Percentiles rank a stretch among this genome's conserved stretches.
Conservation (phyloP, 2,888 invertebrate genomes). For the Myathropa florea region DNA sequence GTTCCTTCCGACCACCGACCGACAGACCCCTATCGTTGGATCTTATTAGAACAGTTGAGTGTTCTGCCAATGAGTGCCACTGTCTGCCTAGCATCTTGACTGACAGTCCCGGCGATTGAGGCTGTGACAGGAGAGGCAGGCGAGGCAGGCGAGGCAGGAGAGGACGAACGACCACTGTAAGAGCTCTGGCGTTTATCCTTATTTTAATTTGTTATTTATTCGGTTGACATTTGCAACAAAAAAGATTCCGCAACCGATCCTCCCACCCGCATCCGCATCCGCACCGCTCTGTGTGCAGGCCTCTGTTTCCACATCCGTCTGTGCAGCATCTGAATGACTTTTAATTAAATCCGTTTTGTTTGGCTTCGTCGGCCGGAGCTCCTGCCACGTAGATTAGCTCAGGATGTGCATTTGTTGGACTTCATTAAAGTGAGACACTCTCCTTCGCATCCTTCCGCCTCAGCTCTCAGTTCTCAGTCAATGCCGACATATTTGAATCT, state of each 20-base stretch:
- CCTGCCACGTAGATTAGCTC: slow-evolving; percentile 35
- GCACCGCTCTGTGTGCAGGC: neutral
- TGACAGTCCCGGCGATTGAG: slow-evolving; percentile 1
- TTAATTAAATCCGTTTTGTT: slow-evolving; percentile 67
- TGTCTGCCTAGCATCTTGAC: slow-evolving; percentile 27
- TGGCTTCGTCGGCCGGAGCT: slow-evolving; percentile 49
- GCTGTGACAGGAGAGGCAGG: neutral
- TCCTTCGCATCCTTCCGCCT: neutral
- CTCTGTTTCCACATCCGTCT: slow-evolving; percentile 1
- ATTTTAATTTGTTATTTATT: slow-evolving; percentile 60
- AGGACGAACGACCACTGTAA: neutral
- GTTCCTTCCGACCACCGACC: neutral
- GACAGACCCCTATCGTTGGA: neutral
- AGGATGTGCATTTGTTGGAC: slow-evolving; percentile 63
- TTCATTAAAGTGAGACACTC: slow-evolving; percentile 53
- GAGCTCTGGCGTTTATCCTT: slow-evolving; percentile 30
- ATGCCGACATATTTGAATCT: neutral
- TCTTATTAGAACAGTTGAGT: neutral
- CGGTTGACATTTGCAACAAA: slow-evolving; percentile 44
- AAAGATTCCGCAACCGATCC: neutral
- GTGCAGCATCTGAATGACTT: slow-evolving; percentile 38
- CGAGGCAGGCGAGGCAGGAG: neutral
- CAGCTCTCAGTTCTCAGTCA: neutral
- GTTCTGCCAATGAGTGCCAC: slow-evolving; percentile 27
- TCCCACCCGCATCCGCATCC: neutral